Percentiles rank a stretch among this genome's conserved stretches.
phyloP scores from a whole-genome alignment of 2,888 invertebrate genomes.

The Drosophila eohydei region DNA sequence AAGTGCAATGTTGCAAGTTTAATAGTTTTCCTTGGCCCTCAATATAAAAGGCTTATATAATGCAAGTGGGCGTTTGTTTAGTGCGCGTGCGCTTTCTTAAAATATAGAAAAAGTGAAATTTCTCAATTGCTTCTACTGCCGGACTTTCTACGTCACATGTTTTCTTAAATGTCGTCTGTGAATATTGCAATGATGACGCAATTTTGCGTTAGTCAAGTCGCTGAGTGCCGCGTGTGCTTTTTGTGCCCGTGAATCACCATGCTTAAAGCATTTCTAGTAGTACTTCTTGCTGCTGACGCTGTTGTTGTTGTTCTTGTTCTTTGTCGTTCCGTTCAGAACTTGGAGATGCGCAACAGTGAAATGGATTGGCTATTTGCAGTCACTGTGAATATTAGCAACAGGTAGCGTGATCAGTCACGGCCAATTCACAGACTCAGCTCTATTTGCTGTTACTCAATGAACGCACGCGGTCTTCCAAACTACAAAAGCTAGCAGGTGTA shows the following conservation, averaged over 20 bases:
- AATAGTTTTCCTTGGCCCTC: slow-evolving; percentile 43
- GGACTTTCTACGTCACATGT: slow-evolving; percentile 53
- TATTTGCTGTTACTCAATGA: slow-evolving; percentile 49
- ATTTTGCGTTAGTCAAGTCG: slow-evolving; percentile 34
- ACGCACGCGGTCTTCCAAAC: slow-evolving; percentile 48
- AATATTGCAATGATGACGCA: slow-evolving; percentile 69
- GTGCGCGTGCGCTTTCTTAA: slow-evolving; percentile 66
- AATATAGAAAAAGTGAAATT: slow-evolving; percentile 69
- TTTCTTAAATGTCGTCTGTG: slow-evolving; percentile 23
- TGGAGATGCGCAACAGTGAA: slow-evolving; percentile 8
- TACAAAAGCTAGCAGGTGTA: slow-evolving; percentile 4
- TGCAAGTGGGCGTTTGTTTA: slow-evolving; percentile 67
- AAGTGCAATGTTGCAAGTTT: slow-evolving; percentile 34
- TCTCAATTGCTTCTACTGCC: slow-evolving; percentile 30
- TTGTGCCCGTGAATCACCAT: slow-evolving; percentile 62
- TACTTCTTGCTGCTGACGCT: slow-evolving; percentile 20
- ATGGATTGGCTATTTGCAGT: slow-evolving; percentile 4
- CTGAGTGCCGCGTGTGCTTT: slow-evolving; percentile 72
- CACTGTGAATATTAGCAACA: slow-evolving; percentile 33
- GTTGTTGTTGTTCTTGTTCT: slow-evolving; percentile 17
- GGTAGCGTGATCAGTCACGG: slow-evolving; percentile 37
- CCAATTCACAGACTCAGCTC: slow-evolving; percentile 31
- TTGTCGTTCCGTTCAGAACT: no score
- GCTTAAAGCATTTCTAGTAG: slow-evolving; percentile 7
- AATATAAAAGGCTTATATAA: slow-evolving; percentile 63